Evolutionary conservation across 1,140 invertebrate species (phyloP), one percentile per base, ranked within the genome.

Genomic region (Anagrus nilaparvatae): DNA sequence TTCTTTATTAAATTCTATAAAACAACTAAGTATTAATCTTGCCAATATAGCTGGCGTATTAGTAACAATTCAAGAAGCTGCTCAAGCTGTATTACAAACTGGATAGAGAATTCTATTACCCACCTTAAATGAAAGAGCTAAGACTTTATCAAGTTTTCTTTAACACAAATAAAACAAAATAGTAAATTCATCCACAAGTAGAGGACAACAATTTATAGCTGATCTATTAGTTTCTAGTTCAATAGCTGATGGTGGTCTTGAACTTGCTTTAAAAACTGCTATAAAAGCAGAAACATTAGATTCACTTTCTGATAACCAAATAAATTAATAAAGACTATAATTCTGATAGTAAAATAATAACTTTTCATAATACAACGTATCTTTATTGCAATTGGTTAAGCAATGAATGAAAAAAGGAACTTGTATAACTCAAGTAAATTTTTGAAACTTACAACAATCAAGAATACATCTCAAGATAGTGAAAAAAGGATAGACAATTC

Each of bases 31-130:
- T 24, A 75, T 83, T 0, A 67, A 65, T 43, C 65, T 91, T 10
- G 87, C 87, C 0, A 86, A 83, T 47, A 78, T 75, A 34, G 65
- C 70, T 18, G 82, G 82, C 17, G 77, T 89, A 18, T 59, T 87
- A 6, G 71, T 72, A 5, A 82, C 82, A 0, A 79, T 91, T 7
- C 84, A 91, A 59, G 69, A 74, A 30, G 85, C 88, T 1, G 90
- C 91, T 1, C 87, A 93, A 58, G 75, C 78, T 8, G 79, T 86
- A 0, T 60, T 96, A 1, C 83, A 90, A 65, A 83, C 84, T 27
- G 89, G 89, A 1, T 97, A 92, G 92, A 87, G 81, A 24, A 73
- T 95, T 31, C 59, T 97, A 4, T 61, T 96, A 32, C 91, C 92
- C 0, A 95, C 92, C 1, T 84, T 90, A 10, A 87, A 93, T 50